A percentile compares a stretch with the other conserved stretches of the same genome.
These are phyloP conservation scores for Aix galericulata DNA, from an alignment of 2,113 vertebrate genomes.

Conservation along the genomic window DNA sequence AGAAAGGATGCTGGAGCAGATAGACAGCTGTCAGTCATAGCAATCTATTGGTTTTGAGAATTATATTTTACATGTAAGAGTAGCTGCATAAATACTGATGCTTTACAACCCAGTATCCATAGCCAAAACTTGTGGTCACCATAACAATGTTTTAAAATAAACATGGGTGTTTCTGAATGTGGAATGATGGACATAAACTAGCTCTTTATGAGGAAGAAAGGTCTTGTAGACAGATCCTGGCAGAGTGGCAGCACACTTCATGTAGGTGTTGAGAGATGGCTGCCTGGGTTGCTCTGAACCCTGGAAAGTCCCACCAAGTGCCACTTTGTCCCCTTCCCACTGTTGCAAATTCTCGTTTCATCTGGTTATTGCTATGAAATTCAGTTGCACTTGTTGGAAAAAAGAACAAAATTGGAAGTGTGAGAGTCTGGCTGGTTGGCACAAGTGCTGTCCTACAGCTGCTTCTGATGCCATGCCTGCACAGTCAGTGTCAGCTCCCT, in stretches of 20 bases:
- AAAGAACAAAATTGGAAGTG: not conserved
- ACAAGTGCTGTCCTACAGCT: not conserved
- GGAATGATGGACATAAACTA: rapidly evolving
- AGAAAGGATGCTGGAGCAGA: not conserved
- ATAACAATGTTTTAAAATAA: not conserved
- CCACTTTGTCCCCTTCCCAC: not conserved
- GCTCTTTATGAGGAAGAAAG: not conserved
- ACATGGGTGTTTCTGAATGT: not conserved
- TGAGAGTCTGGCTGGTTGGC: rapidly evolving
- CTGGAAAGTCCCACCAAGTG: not conserved
- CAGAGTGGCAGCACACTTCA: not conserved
- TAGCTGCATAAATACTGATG: not conserved
- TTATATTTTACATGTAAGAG: not conserved
- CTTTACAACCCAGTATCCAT: not conserved
- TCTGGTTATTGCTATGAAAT: not conserved
- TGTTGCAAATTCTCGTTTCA: not conserved
- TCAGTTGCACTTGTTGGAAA: not conserved
- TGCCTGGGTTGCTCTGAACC: not conserved
- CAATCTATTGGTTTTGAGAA: not conserved
- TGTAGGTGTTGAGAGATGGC: not conserved
- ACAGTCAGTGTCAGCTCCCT: rapidly evolving
- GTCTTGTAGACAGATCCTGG: not conserved
- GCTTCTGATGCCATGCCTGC: not conserved
- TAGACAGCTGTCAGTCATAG: not conserved
- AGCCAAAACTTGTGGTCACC: not conserved